Percentiles rank a stretch among this genome's conserved stretches.
Conservation (phyloP, 1,140 invertebrate species). For the Pachypsylla venusta region DNA sequence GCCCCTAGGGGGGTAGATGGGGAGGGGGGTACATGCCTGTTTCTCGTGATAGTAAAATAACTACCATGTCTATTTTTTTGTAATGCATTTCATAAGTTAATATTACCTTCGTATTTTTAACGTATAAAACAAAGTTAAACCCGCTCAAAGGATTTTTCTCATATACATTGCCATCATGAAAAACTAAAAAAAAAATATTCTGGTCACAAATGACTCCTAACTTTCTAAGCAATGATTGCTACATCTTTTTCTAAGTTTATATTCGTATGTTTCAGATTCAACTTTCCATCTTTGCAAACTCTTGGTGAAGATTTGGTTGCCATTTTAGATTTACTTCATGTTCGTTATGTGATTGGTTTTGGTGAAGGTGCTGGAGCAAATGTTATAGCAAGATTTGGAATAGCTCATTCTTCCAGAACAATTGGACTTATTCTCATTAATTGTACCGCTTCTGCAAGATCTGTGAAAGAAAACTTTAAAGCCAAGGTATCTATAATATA, state of each 20-base stretch:
- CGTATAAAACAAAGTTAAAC: too few relatives aligned
- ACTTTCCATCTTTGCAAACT: conserved; percentile 66
- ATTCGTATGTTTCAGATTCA: conserved; percentile 40
- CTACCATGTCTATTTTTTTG: too few relatives aligned
- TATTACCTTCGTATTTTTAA: too few relatives aligned
- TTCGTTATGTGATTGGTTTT: conserved; percentile 57
- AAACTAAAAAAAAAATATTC: too few relatives aligned
- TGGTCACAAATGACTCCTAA: too few relatives aligned
- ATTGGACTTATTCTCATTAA: conserved; percentile 72
- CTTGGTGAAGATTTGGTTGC: conserved; percentile 69
- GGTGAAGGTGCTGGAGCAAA: conserved; percentile 85
- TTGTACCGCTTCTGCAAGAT: conserved; percentile 71
- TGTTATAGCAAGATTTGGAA: conserved; percentile 66
- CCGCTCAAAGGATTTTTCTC: too few relatives aligned
- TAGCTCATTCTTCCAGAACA: conserved; percentile 55
- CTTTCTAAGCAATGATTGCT: too few relatives aligned
- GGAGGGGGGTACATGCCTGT: too few relatives aligned
- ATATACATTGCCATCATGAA: too few relatives aligned
- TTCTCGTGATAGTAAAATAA: too few relatives aligned
- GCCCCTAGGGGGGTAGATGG: too few relatives aligned
- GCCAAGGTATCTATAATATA: conserved; percentile 47
- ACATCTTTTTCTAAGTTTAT: conserved; percentile 14
- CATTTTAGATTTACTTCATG: conserved; percentile 63
- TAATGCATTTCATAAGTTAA: too few relatives aligned
- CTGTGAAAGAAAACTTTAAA: conserved; percentile 73